Conservation (phyloP, 1,140 invertebrate genomes). For the Cydia pomonella region DNA sequence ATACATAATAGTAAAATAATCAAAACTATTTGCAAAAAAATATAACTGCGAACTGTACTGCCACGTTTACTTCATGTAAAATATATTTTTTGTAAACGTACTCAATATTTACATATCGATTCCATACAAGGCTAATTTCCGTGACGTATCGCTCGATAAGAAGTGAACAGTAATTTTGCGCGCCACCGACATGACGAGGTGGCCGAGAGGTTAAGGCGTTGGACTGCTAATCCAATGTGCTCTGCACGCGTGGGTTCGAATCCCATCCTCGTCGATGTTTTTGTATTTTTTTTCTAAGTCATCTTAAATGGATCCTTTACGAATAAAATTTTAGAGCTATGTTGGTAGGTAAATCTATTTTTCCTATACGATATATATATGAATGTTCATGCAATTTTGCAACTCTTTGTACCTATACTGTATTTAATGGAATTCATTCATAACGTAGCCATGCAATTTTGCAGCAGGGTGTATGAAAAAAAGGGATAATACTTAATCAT, state of each 20-base stretch:
- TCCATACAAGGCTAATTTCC: background rate
- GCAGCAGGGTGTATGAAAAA: background rate
- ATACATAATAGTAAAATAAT: no score
- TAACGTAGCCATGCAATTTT: no score
- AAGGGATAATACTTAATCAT: background rate
- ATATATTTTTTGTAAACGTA: background rate
- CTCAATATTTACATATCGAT: background rate
- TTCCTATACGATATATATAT: no score
- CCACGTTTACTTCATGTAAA: no score
- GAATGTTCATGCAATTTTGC: no score
- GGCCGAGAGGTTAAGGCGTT: constrained; percentile 95
- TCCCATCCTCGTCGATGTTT: constrained; percentile 89
- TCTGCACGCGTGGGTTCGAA: constrained; percentile 93
- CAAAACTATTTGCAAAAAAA: no score
- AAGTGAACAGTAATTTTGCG: constrained; percentile 43
- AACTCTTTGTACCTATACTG: no score
- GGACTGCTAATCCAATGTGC: constrained; percentile 89
- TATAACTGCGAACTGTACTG: no score
- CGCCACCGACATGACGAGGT: constrained; percentile 84
- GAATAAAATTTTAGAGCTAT: background rate
- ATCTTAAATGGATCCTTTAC: background rate
- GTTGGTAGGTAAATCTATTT: constrained; percentile 18
- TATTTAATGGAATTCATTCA: no score
- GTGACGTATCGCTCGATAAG: background rate
- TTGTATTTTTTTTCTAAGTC: constrained; percentile 34